These are phyloP conservation scores for Zosterops pallidus DNA, from an alignment of 2,113 vertebrate species.

Conservation along the genomic window DNA sequence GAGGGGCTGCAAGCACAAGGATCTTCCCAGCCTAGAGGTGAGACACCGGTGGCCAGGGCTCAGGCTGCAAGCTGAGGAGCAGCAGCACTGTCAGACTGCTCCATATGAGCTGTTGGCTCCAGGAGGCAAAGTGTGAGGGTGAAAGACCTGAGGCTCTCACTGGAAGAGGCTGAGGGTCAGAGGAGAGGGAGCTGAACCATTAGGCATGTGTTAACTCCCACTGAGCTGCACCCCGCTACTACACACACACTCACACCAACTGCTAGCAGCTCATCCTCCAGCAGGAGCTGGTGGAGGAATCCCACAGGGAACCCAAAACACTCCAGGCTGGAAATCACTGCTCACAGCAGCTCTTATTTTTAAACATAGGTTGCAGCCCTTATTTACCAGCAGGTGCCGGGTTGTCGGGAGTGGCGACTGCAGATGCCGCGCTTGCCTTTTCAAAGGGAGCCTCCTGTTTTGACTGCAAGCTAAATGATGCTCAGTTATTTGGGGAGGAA, in stretches of 20 bases:
- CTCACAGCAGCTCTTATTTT: slow-evolving; percentile 38
- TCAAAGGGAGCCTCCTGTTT: slow-evolving; percentile 19
- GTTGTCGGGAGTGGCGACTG: neutral
- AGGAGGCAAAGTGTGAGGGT: neutral
- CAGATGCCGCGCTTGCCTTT: neutral
- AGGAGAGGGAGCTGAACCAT: neutral
- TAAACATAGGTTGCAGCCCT: slow-evolving; percentile 33
- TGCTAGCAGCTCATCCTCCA: slow-evolving; percentile 2
- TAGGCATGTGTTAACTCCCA: neutral
- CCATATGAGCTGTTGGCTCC: neutral
- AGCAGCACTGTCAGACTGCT: neutral
- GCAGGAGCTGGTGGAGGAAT: neutral
- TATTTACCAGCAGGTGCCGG: slow-evolving; percentile 14
- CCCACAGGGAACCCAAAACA: slow-evolving; percentile 13
- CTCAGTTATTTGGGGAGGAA: slow-evolving; percentile 30
- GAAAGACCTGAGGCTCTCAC: fast-evolving
- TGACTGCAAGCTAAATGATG: neutral
- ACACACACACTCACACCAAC: neutral
- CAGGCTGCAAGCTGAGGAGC: neutral
- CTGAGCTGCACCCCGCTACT: neutral
- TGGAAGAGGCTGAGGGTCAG: neutral
- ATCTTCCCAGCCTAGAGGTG: neutral
- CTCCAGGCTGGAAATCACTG: slow-evolving; percentile 8
- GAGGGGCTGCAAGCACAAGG: neutral
- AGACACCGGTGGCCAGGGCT: fast-evolving